Conservation (phyloP, 2,888 invertebrate species). For the Euproctis similis region DNA sequence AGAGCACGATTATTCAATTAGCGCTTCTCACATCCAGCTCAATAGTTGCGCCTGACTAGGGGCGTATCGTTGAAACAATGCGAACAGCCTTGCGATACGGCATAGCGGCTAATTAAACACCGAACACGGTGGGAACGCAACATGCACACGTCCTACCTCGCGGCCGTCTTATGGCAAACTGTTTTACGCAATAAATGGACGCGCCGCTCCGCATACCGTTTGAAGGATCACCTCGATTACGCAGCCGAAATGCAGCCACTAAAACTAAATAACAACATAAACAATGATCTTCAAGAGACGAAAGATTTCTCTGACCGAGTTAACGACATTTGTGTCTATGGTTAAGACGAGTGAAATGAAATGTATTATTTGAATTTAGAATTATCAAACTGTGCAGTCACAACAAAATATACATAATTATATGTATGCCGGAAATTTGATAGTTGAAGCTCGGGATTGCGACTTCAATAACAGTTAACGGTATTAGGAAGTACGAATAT, state of each 20-base stretch:
- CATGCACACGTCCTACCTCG: constrained; percentile 41
- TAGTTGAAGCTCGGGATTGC: too few species aligned
- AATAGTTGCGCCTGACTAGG: constrained; percentile 38
- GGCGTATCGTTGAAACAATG: constrained; percentile 42
- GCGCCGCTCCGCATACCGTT: constrained; percentile 56
- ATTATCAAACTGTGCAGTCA: too few species aligned
- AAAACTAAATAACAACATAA: constrained; percentile 48
- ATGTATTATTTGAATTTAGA: too few species aligned
- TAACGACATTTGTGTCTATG: too few species aligned
- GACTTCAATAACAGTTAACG: too few species aligned
- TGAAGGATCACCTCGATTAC: constrained; percentile 67
- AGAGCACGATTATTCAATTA: constrained; percentile 38
- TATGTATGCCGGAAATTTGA: too few species aligned
- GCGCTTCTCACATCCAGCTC: constrained; percentile 44
- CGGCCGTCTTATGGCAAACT: constrained; percentile 43
- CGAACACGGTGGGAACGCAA: constrained; percentile 28
- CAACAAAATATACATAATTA: too few species aligned
- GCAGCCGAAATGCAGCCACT: constrained; percentile 48
- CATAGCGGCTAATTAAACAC: constrained; percentile 45
- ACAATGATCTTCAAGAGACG: constrained; percentile 41
- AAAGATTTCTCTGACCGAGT: constrained; percentile 38
- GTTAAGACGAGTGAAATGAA: too few species aligned
- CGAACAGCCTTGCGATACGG: constrained; percentile 41
- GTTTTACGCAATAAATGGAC: constrained; percentile 51
- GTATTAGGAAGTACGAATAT: too few species aligned